Conservation (phyloP, 1,140 invertebrate species). For the Meloidogyne chitwoodi region DNA sequence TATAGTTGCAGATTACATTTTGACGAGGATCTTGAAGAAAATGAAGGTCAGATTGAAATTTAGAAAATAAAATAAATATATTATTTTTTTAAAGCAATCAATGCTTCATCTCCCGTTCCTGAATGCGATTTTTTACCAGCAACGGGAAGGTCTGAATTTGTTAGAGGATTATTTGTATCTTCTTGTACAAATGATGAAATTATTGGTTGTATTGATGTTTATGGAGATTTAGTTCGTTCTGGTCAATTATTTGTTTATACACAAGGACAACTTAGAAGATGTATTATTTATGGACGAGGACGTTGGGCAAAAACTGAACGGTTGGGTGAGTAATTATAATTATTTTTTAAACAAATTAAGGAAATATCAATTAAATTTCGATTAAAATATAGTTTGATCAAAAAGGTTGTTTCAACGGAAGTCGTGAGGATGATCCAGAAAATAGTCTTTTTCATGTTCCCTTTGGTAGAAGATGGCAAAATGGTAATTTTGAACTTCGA, state of each 20-base stretch:
- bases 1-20: constrained; percentile 28
- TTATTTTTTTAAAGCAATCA: not conserved
- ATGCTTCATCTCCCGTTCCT: not conserved
- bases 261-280: constrained; percentile 19
- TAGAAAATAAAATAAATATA: not conserved
- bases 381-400: not conserved
- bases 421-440: constrained; percentile 34
- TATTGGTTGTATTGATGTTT: constrained; percentile 37
- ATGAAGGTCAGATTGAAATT: not conserved
- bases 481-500: constrained; percentile 27
- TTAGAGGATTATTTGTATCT: constrained; percentile 23
- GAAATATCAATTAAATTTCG: too few relatives aligned
- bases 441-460: constrained; percentile 30
- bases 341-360: too few relatives aligned
- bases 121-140: constrained; percentile 38
- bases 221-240: constrained; percentile 35
- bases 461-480: constrained; percentile 30
- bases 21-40: constrained; percentile 12
- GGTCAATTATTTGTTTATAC: constrained; percentile 37
- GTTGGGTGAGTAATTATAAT: constrained; percentile 9
- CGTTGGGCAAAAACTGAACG: constrained; percentile 42
- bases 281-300: constrained; percentile 35
- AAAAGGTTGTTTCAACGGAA: constrained; percentile 47
- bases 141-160: constrained; percentile 34
- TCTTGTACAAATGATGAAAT: constrained; percentile 34